phyloP scores from a whole-genome alignment of 2,888 invertebrate species.

The Oscheius sp. region DNA sequence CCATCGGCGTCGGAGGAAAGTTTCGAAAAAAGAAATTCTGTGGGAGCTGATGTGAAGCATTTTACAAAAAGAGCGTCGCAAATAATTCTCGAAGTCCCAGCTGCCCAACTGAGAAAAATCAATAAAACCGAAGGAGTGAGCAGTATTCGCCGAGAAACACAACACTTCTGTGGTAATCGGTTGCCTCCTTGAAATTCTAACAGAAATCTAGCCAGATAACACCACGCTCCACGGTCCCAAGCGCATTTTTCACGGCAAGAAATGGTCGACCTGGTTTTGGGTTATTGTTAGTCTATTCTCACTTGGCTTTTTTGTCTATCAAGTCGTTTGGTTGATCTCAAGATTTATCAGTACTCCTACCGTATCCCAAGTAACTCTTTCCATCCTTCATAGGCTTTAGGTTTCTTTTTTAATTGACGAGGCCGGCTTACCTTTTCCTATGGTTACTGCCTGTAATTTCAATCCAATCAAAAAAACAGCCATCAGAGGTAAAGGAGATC shows the following conservation, averaged over 20 bases:
- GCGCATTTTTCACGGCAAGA: constrained; percentile 56
- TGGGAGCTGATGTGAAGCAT: constrained; percentile 7
- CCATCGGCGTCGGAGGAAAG: neutral
- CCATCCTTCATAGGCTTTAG: constrained; percentile 31
- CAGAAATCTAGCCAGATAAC: constrained; percentile 48
- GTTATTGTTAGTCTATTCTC: constrained; percentile 49
- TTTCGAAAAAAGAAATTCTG: constrained; percentile 5
- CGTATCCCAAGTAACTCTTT: constrained; percentile 51
- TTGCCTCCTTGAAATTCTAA: neutral
- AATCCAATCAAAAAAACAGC: constrained; percentile 59
- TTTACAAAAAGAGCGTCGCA: constrained; percentile 54
- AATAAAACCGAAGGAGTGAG: constrained; percentile 60
- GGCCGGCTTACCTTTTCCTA: constrained; percentile 60
- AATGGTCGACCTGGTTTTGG: constrained; percentile 55
- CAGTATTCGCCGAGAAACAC: constrained; percentile 60
- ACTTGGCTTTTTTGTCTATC: constrained; percentile 51
- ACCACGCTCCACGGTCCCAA: constrained; percentile 67
- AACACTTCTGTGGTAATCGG: constrained; percentile 63
- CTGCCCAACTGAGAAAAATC: constrained; percentile 57
- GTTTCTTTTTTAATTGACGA: constrained; percentile 63
- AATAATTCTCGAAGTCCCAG: constrained; percentile 62
- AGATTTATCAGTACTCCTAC: constrained; percentile 59
- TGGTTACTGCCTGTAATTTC: constrained; percentile 65
- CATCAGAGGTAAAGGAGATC: constrained; percentile 51
- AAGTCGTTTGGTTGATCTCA: constrained; percentile 48